Evolutionary conservation across 1,140 invertebrate species (phyloP), one percentile per base, ranked within the genome.

Genomic region (Drosophila prosaltans): DNA sequence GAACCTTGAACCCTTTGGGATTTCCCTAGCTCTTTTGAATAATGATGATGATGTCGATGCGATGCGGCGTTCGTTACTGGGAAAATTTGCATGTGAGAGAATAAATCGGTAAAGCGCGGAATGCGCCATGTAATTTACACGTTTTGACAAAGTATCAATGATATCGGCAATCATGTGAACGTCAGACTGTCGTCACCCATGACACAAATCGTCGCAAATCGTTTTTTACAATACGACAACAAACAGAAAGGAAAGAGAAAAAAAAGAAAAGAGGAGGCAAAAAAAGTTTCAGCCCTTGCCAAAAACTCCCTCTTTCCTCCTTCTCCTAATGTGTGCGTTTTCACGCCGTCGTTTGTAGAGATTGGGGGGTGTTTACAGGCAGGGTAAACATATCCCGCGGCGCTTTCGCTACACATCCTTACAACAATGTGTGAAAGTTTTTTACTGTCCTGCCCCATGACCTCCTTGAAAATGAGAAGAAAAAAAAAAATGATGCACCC

Each of bases 391-490:
- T 90, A 82, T 90, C 85, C 85, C 78, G 86, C 85, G 69, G 86
- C 71, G 82, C 74, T 83, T 86, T 78, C 72, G 75, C 80, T 86
- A 85, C 86, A 90, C 81, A 85, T 86, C 74, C 82, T 75, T 57
- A 75, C 77, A 90, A 90, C 80, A 90, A 90, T 90, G 86, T 90
- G 86, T 90, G 86, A 90, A 90, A 90, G 82, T 89, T 89, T 90
- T 85, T 90, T 90, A 78, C 68, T 72, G 68, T 81, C 57, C 70
- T 59, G 70, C 61, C 70, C 51, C 51, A 36, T 48, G 28, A 24
- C 58, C 60, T 43, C 30, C 24, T 40, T 55, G 8, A 65, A 65
- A 58, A 58, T 16, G 55, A 40, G 21, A 16, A 72, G 62, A 48
- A 58, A 83, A 71, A 78, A 80, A 80, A 78, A 51, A 51, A 3